Conservation (phyloP, 2,888 invertebrate species). For the Erebia ligea region DNA sequence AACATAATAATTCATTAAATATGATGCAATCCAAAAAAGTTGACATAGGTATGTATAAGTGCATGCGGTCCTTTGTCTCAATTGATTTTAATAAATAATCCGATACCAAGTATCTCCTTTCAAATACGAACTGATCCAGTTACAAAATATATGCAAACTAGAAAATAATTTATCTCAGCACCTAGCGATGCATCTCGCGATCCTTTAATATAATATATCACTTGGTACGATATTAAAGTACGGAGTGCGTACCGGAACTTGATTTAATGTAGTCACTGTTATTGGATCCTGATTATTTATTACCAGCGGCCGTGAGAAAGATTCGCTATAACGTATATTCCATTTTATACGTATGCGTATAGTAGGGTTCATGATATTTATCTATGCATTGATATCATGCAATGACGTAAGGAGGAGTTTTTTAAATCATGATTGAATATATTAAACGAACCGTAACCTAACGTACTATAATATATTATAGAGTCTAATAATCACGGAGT, state of each 20-base stretch:
- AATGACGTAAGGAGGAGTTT: not conserved
- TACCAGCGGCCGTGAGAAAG: constrained; percentile 69
- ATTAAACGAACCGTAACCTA: not conserved
- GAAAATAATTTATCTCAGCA: constrained; percentile 36
- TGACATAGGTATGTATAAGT: too few relatives aligned
- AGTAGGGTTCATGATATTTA: not conserved
- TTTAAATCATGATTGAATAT: not conserved
- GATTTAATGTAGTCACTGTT: constrained; percentile 76
- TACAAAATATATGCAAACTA: constrained; percentile 28
- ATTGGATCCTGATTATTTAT: constrained; percentile 78
- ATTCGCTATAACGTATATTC: constrained; percentile 17
- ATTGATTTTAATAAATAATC: not conserved
- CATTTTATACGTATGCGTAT: not conserved
- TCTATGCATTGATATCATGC: constrained; percentile 7
- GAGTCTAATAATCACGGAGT: too few relatives aligned
- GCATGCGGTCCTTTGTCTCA: too few relatives aligned
- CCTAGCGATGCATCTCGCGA: constrained; percentile 30
- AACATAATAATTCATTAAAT: too few relatives aligned
- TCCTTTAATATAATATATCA: constrained; percentile 40
- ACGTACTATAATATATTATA: too few relatives aligned
- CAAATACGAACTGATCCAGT: constrained; percentile 5
- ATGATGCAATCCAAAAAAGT: too few relatives aligned
- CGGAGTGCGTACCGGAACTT: constrained; percentile 55
- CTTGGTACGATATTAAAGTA: constrained; percentile 41
- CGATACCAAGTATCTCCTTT: not conserved